phyloP scores from a whole-genome alignment of 2,888 invertebrate genomes.

The Synanthedon tipuliformis region DNA sequence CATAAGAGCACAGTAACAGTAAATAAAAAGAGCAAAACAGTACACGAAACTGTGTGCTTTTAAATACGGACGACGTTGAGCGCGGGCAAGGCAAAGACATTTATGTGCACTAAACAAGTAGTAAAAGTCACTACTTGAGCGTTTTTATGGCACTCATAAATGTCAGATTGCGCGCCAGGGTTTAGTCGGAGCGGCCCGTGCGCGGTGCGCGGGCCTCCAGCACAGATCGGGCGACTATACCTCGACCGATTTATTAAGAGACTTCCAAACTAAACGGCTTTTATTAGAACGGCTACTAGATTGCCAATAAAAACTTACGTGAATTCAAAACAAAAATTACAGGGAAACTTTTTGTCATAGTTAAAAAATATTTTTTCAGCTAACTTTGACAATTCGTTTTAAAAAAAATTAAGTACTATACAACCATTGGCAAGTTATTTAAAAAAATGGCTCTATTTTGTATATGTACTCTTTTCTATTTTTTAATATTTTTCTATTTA shows the following conservation, averaged over 20 bases:
- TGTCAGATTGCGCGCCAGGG: constrained; percentile 69
- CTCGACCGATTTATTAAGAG: neutral
- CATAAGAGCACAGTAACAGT: constrained; percentile 64
- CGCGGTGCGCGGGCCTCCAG: constrained; percentile 18
- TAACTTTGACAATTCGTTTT: too few relatives aligned
- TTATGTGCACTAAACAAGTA: constrained; percentile 73
- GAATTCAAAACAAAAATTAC: too few relatives aligned
- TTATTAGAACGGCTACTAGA: neutral
- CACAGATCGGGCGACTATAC: neutral
- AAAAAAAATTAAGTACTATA: too few relatives aligned
- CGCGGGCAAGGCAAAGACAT: constrained; percentile 70
- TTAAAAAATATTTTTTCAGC: too few relatives aligned
- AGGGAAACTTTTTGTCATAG: too few relatives aligned
- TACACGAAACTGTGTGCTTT: constrained; percentile 67
- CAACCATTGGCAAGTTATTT: too few relatives aligned
- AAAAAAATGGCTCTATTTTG: too few relatives aligned
- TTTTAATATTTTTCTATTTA: too few relatives aligned
- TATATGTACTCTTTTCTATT: too few relatives aligned
- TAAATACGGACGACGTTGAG: constrained; percentile 67
- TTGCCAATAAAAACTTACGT: too few relatives aligned
- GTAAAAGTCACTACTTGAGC: constrained; percentile 72
- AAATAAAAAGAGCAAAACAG: constrained; percentile 63
- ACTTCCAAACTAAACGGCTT: neutral
- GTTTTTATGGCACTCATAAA: constrained; percentile 72
- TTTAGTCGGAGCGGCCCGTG: constrained; percentile 43